These are phyloP conservation scores for Scaptomyza reducta DNA, from an alignment of 2,888 invertebrate species.

Conservation along the genomic window DNA sequence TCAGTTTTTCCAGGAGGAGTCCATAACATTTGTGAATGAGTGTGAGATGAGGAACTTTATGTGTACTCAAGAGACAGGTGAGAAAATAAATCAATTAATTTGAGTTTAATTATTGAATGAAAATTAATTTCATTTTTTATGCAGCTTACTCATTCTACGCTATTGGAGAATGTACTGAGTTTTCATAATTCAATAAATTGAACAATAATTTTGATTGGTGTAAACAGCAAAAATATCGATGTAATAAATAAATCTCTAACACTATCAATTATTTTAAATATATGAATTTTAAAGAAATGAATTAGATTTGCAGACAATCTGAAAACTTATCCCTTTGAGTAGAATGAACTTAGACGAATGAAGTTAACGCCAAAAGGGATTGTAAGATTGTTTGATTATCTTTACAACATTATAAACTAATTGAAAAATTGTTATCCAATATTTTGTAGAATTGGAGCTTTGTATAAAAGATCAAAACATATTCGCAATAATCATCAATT, in stretches of 20 bases:
- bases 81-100: neutral
- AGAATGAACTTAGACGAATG: neutral
- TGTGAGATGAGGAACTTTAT: conserved; percentile 28
- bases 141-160: conserved; percentile 25
- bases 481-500: conserved; percentile 9
- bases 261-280: too few relatives aligned
- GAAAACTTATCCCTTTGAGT: neutral
- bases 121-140: neutral
- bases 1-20: conserved; percentile 33
- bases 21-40: conserved; percentile 29
- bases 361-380: neutral
- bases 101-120: neutral
- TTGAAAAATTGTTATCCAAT: neutral
- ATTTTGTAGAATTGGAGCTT: neutral
- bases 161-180: conserved; percentile 6
- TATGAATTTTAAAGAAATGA: too few relatives aligned
- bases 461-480: conserved; percentile 5
- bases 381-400: neutral
- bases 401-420: conserved; percentile 2
- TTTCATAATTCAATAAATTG: neutral
- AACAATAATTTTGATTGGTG: neutral
- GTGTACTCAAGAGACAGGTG: conserved; percentile 21
- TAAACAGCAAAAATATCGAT: neutral
- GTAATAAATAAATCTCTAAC: neutral
- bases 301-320: neutral